Base-by-base conservation (phyloP, 2,113 vertebrate species). In the Odontophorus gujanensis region DNA sequence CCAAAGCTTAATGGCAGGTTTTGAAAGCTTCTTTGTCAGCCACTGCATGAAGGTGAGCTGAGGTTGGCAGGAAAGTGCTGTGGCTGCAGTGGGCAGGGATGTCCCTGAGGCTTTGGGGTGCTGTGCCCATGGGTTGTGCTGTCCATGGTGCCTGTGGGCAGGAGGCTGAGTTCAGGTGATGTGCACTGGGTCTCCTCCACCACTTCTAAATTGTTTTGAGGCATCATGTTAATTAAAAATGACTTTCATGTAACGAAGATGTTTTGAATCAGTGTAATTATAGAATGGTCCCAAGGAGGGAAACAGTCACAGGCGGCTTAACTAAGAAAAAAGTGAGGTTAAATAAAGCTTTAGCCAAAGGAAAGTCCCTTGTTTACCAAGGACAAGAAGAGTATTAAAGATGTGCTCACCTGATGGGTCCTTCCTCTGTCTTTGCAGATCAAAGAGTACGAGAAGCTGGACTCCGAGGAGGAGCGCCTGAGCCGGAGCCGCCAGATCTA, bases 391-490 rank as follows among this genome's bases (percentile, higher is more conserved):
- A 53, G 13, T 17, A 6, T 45, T 32, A 13, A 78, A 1, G 7
- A 0, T 7, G 2, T 6, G 19, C 71, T 95, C 51, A 7, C 19
- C 75, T 45, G 17, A 7, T 6, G 53, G 43, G 62, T 66, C 8
- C 78, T 84, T 55, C 42, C 32, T 48, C 90, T 9, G 51, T 47
- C 47, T 3, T 86, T 93, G 48, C 95, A 99, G 98, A 99, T 99
- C 92, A 99, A 98, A 95, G 99, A 99, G 57, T 99, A 99, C 1
- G 99, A 99, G 96, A 99, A 99, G 86, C 96, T 99, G 95, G 99
- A 99, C 92, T 99, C 98, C 0, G 99, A 99, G 92, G 99, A 99
- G 47, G 99, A 99, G 61, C 97, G 99, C 24, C 91, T 98, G 78
- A 97, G 93, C 80, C 97, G 99, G 51, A 99, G 99, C 92, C 98